Evolutionary conservation across 2,888 invertebrate species (phyloP).

Genomic region (Bruchidius siliquastri): DNA sequence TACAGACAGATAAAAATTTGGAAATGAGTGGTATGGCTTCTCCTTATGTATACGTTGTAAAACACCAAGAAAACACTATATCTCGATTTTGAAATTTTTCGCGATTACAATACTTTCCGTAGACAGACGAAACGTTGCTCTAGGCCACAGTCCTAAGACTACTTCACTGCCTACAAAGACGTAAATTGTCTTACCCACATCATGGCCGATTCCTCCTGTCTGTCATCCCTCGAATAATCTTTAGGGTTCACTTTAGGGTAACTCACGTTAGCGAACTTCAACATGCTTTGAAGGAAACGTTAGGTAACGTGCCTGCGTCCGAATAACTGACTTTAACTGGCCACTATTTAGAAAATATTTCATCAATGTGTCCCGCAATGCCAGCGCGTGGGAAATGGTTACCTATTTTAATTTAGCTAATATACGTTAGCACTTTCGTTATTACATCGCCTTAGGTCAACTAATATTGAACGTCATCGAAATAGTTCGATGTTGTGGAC

Average conservation of each 20-base stretch:
- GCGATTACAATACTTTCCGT: too few species aligned
- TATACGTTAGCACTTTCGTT: neutral
- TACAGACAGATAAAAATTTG: too few species aligned
- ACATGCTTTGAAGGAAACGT: slow-evolving; percentile 1
- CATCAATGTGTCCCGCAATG: slow-evolving; percentile 17
- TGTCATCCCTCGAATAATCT: neutral
- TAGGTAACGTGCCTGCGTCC: slow-evolving; percentile 3
- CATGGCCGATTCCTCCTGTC: slow-evolving; percentile 35
- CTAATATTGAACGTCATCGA: neutral
- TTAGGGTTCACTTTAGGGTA: neutral
- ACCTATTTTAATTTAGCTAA: neutral
- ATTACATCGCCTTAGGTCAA: neutral
- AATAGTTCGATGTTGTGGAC: neutral
- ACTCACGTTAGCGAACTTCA: neutral
- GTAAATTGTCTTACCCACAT: slow-evolving; percentile 43
- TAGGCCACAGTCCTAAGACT: too few species aligned
- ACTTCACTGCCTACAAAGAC: too few species aligned
- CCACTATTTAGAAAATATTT: slow-evolving; percentile 21
- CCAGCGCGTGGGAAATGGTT: neutral
- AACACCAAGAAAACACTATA: too few species aligned
- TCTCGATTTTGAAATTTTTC: too few species aligned
- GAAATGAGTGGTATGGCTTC: too few species aligned
- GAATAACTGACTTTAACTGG: slow-evolving; percentile 35
- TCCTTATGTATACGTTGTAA: too few species aligned
- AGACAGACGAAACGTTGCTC: too few species aligned